Evolutionary conservation across 1,140 invertebrate genomes (phyloP).

Genomic region (Anoplolepis gracilipes): DNA sequence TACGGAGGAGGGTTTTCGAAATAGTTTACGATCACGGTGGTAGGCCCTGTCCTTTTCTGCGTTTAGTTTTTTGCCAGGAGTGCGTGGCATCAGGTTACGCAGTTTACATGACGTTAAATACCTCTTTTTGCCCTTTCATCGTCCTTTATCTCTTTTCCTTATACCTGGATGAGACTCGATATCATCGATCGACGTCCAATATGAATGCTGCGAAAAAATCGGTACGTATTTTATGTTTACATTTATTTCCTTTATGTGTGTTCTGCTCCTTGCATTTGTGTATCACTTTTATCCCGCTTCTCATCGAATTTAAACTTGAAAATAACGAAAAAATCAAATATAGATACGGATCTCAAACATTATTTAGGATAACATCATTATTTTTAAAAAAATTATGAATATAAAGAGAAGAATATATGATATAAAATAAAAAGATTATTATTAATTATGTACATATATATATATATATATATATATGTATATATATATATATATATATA

Average conservation of each 20-base stretch:
- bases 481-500: too few relatives aligned
- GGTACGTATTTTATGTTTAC: slow-evolving; percentile 67
- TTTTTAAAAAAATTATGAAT: too few relatives aligned
- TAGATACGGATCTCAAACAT: background rate
- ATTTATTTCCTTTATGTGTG: slow-evolving; percentile 19
- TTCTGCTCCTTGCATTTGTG: background rate
- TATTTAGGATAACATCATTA: too few relatives aligned
- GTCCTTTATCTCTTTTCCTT: slow-evolving; percentile 48
- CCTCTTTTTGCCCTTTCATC: slow-evolving; percentile 46
- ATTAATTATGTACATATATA: too few relatives aligned
- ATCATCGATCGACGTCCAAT: slow-evolving; percentile 55
- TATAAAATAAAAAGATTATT: too few relatives aligned
- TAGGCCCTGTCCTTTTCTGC: slow-evolving; percentile 62
- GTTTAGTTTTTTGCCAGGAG: slow-evolving; percentile 76
- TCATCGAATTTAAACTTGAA: background rate
- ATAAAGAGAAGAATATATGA: too few relatives aligned
- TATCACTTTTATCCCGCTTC: background rate
- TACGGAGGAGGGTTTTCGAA: slow-evolving; percentile 61
- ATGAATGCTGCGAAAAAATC: slow-evolving; percentile 37
- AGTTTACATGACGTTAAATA: slow-evolving; percentile 59
- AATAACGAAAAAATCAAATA: background rate
- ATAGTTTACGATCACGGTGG: slow-evolving; percentile 59
- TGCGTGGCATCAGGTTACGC: slow-evolving; percentile 73
- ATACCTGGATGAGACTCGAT: slow-evolving; percentile 13
- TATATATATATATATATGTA: too few relatives aligned